These are phyloP conservation scores for Monomorium pharaonis DNA, from an alignment of 1,140 invertebrate genomes.

Conservation along the genomic window DNA sequence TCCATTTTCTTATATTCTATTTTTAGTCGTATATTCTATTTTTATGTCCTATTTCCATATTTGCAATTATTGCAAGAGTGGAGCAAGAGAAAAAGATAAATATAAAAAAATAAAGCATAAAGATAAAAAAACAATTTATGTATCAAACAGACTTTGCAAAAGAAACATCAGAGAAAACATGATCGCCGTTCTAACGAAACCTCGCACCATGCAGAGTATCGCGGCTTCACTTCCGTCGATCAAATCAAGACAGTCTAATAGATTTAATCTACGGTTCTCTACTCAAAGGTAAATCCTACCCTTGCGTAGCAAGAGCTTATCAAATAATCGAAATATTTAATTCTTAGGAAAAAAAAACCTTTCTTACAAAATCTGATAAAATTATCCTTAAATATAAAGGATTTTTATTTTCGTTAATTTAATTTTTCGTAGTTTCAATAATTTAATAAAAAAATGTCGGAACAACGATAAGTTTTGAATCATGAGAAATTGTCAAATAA, in stretches of 20 bases:
- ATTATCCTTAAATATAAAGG: not conserved
- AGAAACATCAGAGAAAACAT: constrained; percentile 31
- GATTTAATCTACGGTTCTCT: constrained; percentile 25
- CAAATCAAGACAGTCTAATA: constrained; percentile 25
- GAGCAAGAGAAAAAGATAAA: not conserved
- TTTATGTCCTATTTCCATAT: no score
- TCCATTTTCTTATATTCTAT: not conserved
- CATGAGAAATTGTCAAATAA: not conserved
- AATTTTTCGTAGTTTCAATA: not conserved
- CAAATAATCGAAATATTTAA: not conserved
- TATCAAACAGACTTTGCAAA: not conserved
- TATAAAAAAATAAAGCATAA: not conserved
- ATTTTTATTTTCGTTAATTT: not conserved
- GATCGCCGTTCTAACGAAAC: constrained; percentile 15
- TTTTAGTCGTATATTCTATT: no score
- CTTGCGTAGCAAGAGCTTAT: not conserved
- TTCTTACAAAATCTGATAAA: not conserved
- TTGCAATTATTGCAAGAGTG: constrained; percentile 58
- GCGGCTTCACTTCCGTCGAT: constrained; percentile 31
- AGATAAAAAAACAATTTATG: not conserved
- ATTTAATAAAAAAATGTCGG: not conserved
- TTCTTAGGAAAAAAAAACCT: not conserved
- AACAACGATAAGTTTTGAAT: not conserved
- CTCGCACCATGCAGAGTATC: constrained; percentile 12
- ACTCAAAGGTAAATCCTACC: constrained; percentile 24